These are phyloP conservation scores for Eupithecia dodoneata DNA, from an alignment of 2,888 invertebrate genomes.

Conservation along the genomic window DNA sequence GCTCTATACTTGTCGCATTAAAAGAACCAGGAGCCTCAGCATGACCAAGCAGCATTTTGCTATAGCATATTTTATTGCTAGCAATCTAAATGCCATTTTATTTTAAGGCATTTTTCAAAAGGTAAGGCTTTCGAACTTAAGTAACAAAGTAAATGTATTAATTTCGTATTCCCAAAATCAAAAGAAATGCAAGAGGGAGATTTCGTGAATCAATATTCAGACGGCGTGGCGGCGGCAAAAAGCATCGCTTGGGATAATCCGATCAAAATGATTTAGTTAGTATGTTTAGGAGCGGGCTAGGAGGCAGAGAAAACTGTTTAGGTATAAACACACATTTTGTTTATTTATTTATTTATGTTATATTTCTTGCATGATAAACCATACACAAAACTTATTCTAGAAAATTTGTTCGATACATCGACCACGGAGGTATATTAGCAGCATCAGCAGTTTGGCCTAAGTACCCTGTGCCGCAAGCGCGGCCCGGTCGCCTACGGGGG, in stretches of 20 bases:
- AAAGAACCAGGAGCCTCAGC: too few relatives aligned
- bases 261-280: conserved; percentile 12
- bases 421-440: too few relatives aligned
- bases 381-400: too few relatives aligned
- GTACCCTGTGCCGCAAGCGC: too few relatives aligned
- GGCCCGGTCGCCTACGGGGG: too few relatives aligned
- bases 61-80: neutral
- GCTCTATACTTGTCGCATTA: neutral
- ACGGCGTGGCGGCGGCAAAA: conserved; percentile 1
- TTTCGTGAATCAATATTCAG: conserved; percentile 12
- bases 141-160: conserved; percentile 1
- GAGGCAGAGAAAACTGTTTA: conserved; percentile 5
- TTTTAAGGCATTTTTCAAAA: too few relatives aligned
- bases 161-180: conserved; percentile 2
- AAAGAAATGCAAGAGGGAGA: conserved; percentile 9
- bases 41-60: neutral
- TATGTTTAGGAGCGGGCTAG: conserved; percentile 3
- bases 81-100: neutral
- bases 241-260: conserved; percentile 16
- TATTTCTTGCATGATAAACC: too few relatives aligned
- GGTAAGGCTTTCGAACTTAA: neutral
- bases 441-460: too few relatives aligned
- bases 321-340: neutral
- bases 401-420: too few relatives aligned
- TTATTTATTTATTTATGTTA: too few relatives aligned